phyloP scores from a whole-genome alignment of 2,797 vertebrate genomes.

The Peromyscus aztecus region DNA sequence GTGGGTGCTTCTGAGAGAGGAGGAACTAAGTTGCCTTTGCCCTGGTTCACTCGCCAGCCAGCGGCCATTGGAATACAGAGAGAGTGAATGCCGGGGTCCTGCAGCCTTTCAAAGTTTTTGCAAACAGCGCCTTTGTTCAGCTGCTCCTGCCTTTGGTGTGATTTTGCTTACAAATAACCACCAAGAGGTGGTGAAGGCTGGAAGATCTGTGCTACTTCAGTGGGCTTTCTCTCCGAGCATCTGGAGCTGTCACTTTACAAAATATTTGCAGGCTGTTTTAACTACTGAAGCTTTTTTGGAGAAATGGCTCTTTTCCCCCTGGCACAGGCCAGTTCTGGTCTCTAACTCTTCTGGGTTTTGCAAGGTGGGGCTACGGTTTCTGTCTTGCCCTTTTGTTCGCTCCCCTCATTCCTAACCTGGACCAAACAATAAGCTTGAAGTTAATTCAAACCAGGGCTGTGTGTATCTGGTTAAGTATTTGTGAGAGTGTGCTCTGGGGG shows the following conservation, averaged over 20 bases:
- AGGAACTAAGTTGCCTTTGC: conserved; percentile 68
- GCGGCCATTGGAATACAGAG: conserved; percentile 47
- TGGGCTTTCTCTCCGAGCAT: conserved; percentile 1
- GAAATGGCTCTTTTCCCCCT: background rate
- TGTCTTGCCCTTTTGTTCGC: background rate
- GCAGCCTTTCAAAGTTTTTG: conserved; percentile 58
- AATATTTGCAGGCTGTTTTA: conserved; percentile 52
- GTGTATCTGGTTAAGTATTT: conserved; percentile 57
- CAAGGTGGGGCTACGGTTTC: conserved; percentile 31
- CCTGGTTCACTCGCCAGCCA: conserved; percentile 31
- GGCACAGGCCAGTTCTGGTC: background rate
- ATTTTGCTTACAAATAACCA: conserved; percentile 40
- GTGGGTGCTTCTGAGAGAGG: conserved; percentile 11
- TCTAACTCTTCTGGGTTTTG: conserved; percentile 45
- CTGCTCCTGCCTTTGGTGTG: background rate
- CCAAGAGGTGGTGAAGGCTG: background rate
- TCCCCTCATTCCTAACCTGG: background rate
- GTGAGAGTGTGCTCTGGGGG: background rate
- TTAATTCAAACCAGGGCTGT: conserved; percentile 71
- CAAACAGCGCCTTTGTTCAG: conserved; percentile 52
- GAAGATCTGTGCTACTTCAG: background rate
- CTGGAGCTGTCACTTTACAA: conserved; percentile 58
- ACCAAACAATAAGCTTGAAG: conserved; percentile 56
- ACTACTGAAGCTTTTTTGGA: conserved; percentile 38
- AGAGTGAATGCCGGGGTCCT: conserved; percentile 58